Evolutionary conservation across 2,888 invertebrate species (phyloP), one percentile per base, ranked within the genome.

Genomic region (Parasteatoda lunata): DNA sequence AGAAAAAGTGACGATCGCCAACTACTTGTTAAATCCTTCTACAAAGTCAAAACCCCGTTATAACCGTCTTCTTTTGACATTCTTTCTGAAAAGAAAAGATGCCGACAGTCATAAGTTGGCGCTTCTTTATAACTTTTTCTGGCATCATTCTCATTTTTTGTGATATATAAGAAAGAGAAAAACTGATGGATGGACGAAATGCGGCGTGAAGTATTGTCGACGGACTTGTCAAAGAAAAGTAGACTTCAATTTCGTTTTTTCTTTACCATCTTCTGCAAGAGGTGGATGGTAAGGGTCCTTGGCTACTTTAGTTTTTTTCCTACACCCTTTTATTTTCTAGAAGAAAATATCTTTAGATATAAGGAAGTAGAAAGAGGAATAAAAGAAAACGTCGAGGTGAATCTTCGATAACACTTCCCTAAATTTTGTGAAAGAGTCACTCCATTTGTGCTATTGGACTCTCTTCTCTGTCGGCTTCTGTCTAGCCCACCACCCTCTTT

Each of bases 151-250:
- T 73, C 30, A 59, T 66, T 66, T 65, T 65, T 65, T 76, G n/a
- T 13, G 48, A 47, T 76, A 82, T 76, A 47, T 3, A 70, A 51
- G 65, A 77, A 65, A 52, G 45, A 72, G 52, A 83, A 77, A 52
- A 68, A 5, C 84, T 79, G 84, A 85, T 85, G 79, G 79, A 85
- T 79, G 79, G 79, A 76, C 73, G 79, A 85, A 85, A 85, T 79
- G 84, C 59, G 75, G 84, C 84, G 79, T 85, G 84, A 85, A 85
- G 84, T 79, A 85, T 85, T 79, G 75, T 75, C 84, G 70, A 75
- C 15, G 75, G 30, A 75, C 69, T 79, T 79, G 84, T 82, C 82
- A 82, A 82, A 82, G 70, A 64, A 82, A 65, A 85, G 75, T 85
- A 79, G 76, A 75, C 84, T 85, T 79, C 76, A 79, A 75, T 85